Evolutionary conservation across 37 sponge, comb jelly and placozoan genomes (phyloP).

Genomic region (Crambe crambe): DNA sequence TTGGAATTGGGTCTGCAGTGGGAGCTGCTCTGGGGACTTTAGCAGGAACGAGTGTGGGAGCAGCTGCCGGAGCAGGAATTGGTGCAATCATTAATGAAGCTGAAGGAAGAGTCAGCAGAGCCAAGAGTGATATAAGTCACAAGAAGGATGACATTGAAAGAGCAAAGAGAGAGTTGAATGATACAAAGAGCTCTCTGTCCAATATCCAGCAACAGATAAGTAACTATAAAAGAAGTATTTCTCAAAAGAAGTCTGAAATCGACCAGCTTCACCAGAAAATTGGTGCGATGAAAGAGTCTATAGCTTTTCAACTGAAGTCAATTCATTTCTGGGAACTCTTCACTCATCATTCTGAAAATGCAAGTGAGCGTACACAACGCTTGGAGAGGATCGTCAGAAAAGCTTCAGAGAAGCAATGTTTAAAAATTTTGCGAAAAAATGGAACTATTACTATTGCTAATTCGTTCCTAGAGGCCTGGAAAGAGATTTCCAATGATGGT

Average conservation of each 20-base stretch:
- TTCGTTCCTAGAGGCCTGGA: conserved; percentile 40
- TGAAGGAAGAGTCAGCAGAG: neutral
- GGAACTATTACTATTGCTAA: neutral
- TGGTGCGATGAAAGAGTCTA: conserved; percentile 7
- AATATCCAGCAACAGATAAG: neutral
- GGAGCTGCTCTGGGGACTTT: conserved; percentile 14
- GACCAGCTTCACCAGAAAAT: neutral
- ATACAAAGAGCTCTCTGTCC: neutral
- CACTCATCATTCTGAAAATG: neutral
- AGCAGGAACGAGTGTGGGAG: no score
- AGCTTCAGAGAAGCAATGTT: conserved; percentile 2
- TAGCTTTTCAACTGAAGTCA: conserved; percentile 2
- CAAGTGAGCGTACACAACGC: neutral
- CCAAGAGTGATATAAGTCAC: neutral
- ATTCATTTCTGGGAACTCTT: conserved; percentile 13
- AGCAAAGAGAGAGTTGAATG: neutral
- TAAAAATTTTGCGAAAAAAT: neutral
- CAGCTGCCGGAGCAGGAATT: conserved; percentile 12
- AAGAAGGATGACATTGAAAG: neutral
- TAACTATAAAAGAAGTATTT: neutral
- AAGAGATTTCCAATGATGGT: neutral
- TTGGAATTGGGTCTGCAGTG: neutral
- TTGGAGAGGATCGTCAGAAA: conserved; percentile 20
- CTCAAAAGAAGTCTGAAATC: neutral
- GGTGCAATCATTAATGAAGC: conserved; percentile 12